Base-by-base conservation (phyloP, 1,140 invertebrate genomes). In the Heterodera schachtii region DNA sequence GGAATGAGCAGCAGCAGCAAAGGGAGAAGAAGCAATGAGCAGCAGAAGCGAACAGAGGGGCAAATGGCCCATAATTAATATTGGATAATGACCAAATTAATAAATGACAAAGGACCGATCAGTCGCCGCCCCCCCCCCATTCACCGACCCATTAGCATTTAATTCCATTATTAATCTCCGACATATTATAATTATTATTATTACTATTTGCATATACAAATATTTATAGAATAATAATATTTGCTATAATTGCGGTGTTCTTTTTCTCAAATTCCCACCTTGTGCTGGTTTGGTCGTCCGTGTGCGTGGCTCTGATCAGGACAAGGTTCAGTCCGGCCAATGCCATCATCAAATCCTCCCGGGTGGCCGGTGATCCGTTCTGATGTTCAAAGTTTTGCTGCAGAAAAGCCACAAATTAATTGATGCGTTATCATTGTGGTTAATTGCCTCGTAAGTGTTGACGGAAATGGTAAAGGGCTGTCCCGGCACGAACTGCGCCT, bases 241-340 rank as follows among this genome's bases (percentile, higher is more conserved):
- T n/a, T n/a, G n/a, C n/a, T n/a, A n/a, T n/a, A n/a, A n/a, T n/a
- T n/a, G n/a, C n/a, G n/a, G n/a, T n/a, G 31, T 31, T 31, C 31
- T 31, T 31, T 31, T 31, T 31, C 31, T 31, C 31, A 31, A 31
- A 11, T 21, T 43, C 84, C 57, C 21, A 90, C 88, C 87, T 90
- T 3, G 86, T 89, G 41, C 86, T 88, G 41, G 69, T 60, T 70
- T 89, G 88, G 60, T 85, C 74, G 73, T 84, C 78, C 41, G 83
- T 94, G 89, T 97, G 97, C 0, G 95, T 96, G 3, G 96, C 96
- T 90, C 97, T 96, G 76, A 98, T 95, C 77, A 95, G 92, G 84
- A 98, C 94, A 11, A 93, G 93, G 86, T 94, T 92, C 19, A 99
- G 90, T 88, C 96, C 94, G 81, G 96, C 95, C 52, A 99, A 91